Percentiles rank a stretch among this genome's conserved stretches.
phyloP scores from a whole-genome alignment of 2,113 vertebrate species.

The Sylvilagus bachmani region DNA sequence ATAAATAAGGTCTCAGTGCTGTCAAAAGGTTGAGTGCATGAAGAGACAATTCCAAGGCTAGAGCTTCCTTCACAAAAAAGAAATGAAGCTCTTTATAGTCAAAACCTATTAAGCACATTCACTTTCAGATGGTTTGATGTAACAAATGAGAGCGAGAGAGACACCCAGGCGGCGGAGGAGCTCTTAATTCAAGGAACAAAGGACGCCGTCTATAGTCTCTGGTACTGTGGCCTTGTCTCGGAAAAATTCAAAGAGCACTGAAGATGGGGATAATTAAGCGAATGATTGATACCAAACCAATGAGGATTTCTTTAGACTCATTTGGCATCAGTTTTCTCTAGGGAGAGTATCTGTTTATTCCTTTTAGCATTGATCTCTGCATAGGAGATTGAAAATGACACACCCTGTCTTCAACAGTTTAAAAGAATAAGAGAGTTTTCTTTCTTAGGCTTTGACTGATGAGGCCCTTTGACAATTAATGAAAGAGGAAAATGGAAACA shows the following conservation, averaged over 20 bases:
- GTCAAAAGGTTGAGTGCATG: slow-evolving; percentile 60
- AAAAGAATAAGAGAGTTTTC: slow-evolving; percentile 70
- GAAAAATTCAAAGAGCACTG: slow-evolving; percentile 11
- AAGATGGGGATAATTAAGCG: slow-evolving; percentile 70
- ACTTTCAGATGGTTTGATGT: slow-evolving; percentile 37
- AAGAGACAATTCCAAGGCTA: slow-evolving; percentile 64
- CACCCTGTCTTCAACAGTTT: slow-evolving; percentile 48
- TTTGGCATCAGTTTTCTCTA: slow-evolving; percentile 63
- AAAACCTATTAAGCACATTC: slow-evolving; percentile 66
- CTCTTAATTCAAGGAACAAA: slow-evolving; percentile 64
- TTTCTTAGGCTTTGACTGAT: slow-evolving; percentile 25
- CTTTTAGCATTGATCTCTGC: not conserved
- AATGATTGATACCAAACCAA: slow-evolving; percentile 65
- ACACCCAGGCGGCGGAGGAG: not conserved
- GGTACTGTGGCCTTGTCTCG: slow-evolving; percentile 28
- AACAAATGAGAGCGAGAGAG: slow-evolving; percentile 54
- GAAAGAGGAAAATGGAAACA: not conserved
- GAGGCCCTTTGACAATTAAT: slow-evolving; percentile 20
- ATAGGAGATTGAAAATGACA: slow-evolving; percentile 48
- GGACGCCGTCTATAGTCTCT: not conserved
- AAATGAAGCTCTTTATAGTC: slow-evolving; percentile 56
- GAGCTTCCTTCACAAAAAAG: slow-evolving; percentile 29
- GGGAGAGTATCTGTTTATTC: slow-evolving; percentile 39
- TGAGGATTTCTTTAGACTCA: slow-evolving; percentile 51
- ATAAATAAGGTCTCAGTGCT: slow-evolving; percentile 76